Evolutionary conservation across 2,797 vertebrate genomes (phyloP).

Genomic region (Myiothlypis coronata): DNA sequence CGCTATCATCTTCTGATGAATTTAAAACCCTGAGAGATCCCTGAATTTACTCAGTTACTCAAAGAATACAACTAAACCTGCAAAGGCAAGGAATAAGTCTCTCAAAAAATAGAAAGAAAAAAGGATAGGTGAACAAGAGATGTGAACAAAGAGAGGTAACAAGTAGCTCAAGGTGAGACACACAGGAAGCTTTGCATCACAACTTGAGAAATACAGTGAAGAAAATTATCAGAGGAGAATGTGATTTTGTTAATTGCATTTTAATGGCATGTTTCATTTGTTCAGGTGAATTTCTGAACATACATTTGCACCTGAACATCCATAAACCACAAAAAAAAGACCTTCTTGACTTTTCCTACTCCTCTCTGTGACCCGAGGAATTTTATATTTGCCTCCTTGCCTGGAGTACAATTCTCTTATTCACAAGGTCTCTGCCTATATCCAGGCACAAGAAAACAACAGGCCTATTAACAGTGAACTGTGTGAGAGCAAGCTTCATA

Average conservation of each 20-base stretch:
- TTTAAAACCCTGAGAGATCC: not conserved
- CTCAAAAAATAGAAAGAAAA: not conserved
- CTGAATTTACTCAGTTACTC: not conserved
- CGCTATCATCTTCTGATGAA: not conserved
- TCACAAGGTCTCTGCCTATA: not conserved
- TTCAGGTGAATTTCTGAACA: not conserved
- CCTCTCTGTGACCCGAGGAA: not conserved
- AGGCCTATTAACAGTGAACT: not conserved
- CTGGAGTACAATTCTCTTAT: not conserved
- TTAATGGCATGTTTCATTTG: not conserved
- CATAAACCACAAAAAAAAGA: not conserved
- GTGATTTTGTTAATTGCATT: not conserved
- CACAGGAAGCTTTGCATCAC: accelerated
- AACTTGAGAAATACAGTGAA: not conserved
- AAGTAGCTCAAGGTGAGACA: not conserved
- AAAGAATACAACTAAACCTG: not conserved
- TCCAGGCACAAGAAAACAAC: not conserved
- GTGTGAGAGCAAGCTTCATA: not conserved
- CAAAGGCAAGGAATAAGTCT: not conserved
- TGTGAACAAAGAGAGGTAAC: not conserved
- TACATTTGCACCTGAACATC: not conserved
- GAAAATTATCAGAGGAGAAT: not conserved
- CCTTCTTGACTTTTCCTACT: not conserved
- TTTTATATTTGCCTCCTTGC: not conserved
- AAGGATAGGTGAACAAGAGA: not conserved